Evolutionary conservation across 2,888 invertebrate species (phyloP).

Genomic region (Masnerella sp.): DNA sequence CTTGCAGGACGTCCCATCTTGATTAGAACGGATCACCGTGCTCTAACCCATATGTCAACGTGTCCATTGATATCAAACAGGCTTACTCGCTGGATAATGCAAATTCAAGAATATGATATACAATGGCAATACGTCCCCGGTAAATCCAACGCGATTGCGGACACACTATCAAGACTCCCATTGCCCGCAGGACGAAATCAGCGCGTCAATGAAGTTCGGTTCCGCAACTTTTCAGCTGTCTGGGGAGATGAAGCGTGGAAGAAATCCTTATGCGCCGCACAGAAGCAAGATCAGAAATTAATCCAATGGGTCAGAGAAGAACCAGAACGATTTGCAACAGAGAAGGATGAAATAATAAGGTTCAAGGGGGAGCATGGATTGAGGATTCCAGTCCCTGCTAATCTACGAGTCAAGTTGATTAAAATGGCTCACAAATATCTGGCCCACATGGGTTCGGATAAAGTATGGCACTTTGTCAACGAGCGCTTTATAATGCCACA

Average conservation of each 20-base stretch:
- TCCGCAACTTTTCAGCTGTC: neutral
- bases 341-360: neutral
- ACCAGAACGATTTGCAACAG: neutral
- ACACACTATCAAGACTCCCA: neutral
- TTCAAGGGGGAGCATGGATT: neutral
- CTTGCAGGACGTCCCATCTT: too few species aligned
- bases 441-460: neutral
- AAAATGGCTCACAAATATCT: neutral
- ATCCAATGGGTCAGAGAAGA: neutral
- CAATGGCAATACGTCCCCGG: constrained; percentile 5
- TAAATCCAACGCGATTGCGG: neutral
- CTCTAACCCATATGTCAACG: neutral
- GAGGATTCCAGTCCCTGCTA: neutral
- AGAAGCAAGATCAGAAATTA: neutral
- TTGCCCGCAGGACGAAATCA: neutral
- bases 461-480: neutral
- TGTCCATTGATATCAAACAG: neutral
- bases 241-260: neutral
- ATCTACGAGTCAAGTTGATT: neutral
- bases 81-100: constrained; percentile 1
- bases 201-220: neutral
- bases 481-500: neutral
- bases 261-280: neutral
- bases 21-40: neutral
- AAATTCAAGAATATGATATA: constrained; percentile 1